Evolutionary conservation across 2,113 vertebrate genomes (phyloP), one percentile per base, ranked within the genome.

Genomic region (Microcebus jonahi): DNA sequence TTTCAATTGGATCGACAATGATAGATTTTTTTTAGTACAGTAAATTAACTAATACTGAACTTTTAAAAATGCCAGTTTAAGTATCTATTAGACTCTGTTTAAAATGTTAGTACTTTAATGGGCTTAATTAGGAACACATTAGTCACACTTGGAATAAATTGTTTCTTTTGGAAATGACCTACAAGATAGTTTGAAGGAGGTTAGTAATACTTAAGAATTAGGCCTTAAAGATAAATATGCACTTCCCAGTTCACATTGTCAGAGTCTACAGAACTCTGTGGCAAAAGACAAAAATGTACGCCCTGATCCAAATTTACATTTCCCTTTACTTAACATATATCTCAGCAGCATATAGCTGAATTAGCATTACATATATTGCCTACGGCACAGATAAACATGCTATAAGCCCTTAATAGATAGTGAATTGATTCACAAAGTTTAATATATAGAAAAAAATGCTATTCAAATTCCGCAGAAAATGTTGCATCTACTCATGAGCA

Each of bases 101-200:
- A 73, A 96, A 92, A 88, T 93, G 31, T 86, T 95, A 83, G 39
- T n/a, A 48, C 70, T 86, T 65, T 50, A 45, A 73, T 73, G 45
- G 83, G 25, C 29, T 80, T 70, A 87, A 93, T 97, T 91, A 83
- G 63, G 17, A 93, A 82, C 82, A 23, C 93, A 84, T 90, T 73
- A 88, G 36, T 91, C 68, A 91, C 63, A 76, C 23, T 70, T 92
- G 8, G 79, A 96, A 86, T 83, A 89, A 79, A 88, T 70, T 75
- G 53, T 93, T 94, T 63, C 23, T 95, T 96, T 91, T 50, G 68
- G 23, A 82, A 92, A 96, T 87, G 55, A 79, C 31, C 50, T 70
- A 75, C 17, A 3, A 25, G 23, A 14, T 23, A 90, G 17, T 61
- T 50, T 45, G 21, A 88, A 92, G 77, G 34, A 94, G 95, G 23